A percentile compares a stretch with the other conserved stretches of the same genome.
phyloP scores from a whole-genome alignment of 1,140 invertebrate species.

The Carposina sasakii region DNA sequence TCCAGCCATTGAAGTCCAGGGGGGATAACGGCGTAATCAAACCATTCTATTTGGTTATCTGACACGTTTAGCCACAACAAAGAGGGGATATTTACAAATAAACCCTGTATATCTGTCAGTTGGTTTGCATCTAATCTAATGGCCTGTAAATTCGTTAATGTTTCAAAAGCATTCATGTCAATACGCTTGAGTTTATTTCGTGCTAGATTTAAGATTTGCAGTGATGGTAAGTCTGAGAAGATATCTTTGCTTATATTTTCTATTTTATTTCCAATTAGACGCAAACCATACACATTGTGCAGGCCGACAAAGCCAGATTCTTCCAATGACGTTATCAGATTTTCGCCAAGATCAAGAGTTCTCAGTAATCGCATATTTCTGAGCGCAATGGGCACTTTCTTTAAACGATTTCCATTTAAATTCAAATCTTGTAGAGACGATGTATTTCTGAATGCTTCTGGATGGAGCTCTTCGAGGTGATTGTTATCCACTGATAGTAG shows the following conservation, averaged over 20 bases:
- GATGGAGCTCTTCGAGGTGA: slow-evolving; percentile 81
- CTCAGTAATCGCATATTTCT: slow-evolving; percentile 81
- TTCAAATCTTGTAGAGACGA: slow-evolving; percentile 89
- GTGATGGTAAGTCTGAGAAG: slow-evolving; percentile 84
- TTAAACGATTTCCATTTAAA: slow-evolving; percentile 87
- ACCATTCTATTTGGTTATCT: slow-evolving; percentile 91
- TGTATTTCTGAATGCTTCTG: slow-evolving; percentile 87
- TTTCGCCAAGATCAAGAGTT: slow-evolving; percentile 89
- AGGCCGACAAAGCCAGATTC: slow-evolving; percentile 88
- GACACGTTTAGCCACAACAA: slow-evolving; percentile 93
- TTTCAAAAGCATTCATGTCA: slow-evolving; percentile 87
- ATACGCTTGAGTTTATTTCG: slow-evolving; percentile 87
- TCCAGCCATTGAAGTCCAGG: slow-evolving; percentile 89
- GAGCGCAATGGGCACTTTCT: slow-evolving; percentile 84
- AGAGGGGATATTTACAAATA: slow-evolving; percentile 87
- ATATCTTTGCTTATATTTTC: slow-evolving; percentile 87
- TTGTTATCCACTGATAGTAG: slow-evolving; percentile 87
- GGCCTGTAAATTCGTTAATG: slow-evolving; percentile 85
- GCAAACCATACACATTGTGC: slow-evolving; percentile 84
- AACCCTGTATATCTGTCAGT: slow-evolving; percentile 86
- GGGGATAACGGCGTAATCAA: slow-evolving; percentile 92
- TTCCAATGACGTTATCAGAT: slow-evolving; percentile 83
- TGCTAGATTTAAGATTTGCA: slow-evolving; percentile 92
- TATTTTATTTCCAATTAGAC: slow-evolving; percentile 90
- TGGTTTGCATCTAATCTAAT: slow-evolving; percentile 90